Evolutionary conservation across 2,888 invertebrate species (phyloP).

Genomic region (Ariolimax columbianus): DNA sequence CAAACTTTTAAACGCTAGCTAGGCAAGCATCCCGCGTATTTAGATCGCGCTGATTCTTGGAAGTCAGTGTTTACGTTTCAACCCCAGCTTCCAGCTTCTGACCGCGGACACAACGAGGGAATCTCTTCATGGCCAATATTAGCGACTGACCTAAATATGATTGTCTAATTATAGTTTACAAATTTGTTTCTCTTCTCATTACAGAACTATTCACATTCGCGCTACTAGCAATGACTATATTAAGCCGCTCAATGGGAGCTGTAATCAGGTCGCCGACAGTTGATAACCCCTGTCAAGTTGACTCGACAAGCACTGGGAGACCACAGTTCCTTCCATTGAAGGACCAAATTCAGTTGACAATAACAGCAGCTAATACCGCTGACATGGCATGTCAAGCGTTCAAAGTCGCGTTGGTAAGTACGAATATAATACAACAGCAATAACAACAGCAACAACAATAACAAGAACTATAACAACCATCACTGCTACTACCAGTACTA

Average conservation of each 20-base stretch:
- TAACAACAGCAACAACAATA: no score
- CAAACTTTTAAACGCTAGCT: no score
- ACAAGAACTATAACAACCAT: no score
- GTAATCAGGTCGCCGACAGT: background rate
- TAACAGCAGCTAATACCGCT: background rate
- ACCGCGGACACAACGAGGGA: no score
- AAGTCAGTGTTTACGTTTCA: background rate
- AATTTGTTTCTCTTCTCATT: background rate
- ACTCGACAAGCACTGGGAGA: background rate
- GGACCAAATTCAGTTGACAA: background rate
- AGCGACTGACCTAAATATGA: background rate
- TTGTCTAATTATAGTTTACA: background rate
- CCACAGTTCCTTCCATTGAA: background rate
- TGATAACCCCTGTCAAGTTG: conserved; percentile 16
- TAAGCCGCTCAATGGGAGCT: background rate
- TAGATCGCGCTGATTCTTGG: no score
- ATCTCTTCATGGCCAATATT: background rate
- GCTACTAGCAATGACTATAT: background rate
- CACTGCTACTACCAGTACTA: no score
- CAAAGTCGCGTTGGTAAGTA: conserved; percentile 13
- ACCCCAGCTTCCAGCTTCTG: no score
- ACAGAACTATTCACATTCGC: background rate
- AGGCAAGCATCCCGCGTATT: no score
- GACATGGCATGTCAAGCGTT: background rate
- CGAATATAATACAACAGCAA: background rate